Conservation (phyloP, 2,113 vertebrate species). For the Passer domesticus region DNA sequence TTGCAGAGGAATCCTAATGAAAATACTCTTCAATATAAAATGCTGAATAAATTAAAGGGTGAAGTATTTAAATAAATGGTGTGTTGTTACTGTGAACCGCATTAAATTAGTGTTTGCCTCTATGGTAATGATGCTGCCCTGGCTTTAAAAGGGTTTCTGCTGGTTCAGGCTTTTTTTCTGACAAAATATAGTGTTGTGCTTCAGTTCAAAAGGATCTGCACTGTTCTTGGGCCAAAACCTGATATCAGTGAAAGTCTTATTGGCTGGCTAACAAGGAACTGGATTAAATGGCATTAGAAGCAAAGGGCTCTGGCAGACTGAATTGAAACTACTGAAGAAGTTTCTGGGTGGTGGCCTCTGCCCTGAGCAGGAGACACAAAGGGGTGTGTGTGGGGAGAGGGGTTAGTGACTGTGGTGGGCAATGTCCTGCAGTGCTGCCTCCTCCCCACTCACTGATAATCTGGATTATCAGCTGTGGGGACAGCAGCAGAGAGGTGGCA, state of each 20-base stretch:
- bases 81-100: slow-evolving; percentile 26
- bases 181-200: background rate
- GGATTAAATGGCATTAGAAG: background rate
- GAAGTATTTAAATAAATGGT: slow-evolving; percentile 48
- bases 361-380: background rate
- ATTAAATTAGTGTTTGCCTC: slow-evolving; percentile 42
- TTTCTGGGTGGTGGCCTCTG: background rate
- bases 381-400: accelerated
- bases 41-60: slow-evolving; percentile 57
- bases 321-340: background rate
- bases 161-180: slow-evolving; percentile 29
- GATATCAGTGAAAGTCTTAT: background rate
- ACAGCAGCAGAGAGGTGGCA: background rate
- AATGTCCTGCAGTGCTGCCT: background rate
- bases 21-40: slow-evolving; percentile 54
- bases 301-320: background rate
- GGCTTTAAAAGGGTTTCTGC: slow-evolving; percentile 22
- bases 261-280: background rate
- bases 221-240: background rate
- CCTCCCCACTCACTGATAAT: background rate
- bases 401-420: background rate
- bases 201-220: background rate
- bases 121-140: slow-evolving; percentile 14
- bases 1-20: slow-evolving; percentile 60
- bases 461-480: background rate